Conservation (phyloP, 2,797 vertebrate species). For the Benthosema pterotum region DNA sequence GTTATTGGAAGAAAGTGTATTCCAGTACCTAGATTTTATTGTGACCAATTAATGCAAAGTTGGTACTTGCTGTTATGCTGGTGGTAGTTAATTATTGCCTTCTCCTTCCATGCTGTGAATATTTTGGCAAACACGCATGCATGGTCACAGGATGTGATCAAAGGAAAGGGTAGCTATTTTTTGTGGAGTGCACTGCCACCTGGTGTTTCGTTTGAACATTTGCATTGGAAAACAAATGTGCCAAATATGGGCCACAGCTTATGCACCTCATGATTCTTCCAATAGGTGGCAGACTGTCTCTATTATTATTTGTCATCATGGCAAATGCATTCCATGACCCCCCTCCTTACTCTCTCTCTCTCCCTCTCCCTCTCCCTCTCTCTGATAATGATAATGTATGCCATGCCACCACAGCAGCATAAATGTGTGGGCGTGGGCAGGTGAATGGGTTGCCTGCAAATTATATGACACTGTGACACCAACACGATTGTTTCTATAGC, state of each 20-base stretch:
- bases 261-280: slow-evolving; percentile 33
- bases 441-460: slow-evolving; percentile 8
- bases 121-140: too few relatives aligned
- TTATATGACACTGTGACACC: slow-evolving; percentile 49
- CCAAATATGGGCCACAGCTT: not conserved
- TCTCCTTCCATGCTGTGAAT: too few relatives aligned
- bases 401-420: not conserved
- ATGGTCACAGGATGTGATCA: not conserved
- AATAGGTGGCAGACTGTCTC: slow-evolving; percentile 65
- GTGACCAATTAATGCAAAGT: too few relatives aligned
- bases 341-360: not conserved
- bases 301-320: slow-evolving; percentile 19
- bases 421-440: slow-evolving; percentile 8
- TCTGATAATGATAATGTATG: too few relatives aligned
- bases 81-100: too few relatives aligned
- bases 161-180: not conserved
- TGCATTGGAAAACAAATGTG: slow-evolving; percentile 17
- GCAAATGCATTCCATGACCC: not conserved
- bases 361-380: not conserved
- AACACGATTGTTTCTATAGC: slow-evolving; percentile 38
- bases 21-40: too few relatives aligned
- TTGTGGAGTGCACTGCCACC: slow-evolving; percentile 45
- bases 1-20: too few relatives aligned
- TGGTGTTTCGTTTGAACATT: slow-evolving; percentile 49
- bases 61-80: too few relatives aligned